phyloP scores from a whole-genome alignment of 92 coral and sea anemone genomes.

The Micromussa lordhowensis region DNA sequence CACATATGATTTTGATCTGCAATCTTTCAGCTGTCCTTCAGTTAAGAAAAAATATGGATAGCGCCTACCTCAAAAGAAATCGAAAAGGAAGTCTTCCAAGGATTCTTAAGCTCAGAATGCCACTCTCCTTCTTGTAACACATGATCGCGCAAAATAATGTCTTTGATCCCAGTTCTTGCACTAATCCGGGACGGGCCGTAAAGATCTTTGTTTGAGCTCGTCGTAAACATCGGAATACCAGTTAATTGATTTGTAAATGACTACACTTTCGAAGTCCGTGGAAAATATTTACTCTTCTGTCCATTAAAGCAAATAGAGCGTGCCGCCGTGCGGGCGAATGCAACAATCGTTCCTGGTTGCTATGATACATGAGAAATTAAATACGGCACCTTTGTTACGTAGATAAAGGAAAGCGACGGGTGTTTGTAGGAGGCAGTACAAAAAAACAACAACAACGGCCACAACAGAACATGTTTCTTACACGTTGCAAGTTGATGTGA shows the following conservation, averaged over 20 bases:
- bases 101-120: constrained; percentile 42
- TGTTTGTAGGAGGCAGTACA: neutral
- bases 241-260: constrained; percentile 17
- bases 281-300: constrained; percentile 14
- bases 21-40: neutral
- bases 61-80: constrained; percentile 71
- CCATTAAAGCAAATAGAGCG: constrained; percentile 12
- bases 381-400: neutral
- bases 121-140: constrained; percentile 84
- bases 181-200: constrained; percentile 85
- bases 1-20: neutral
- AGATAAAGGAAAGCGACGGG: neutral
- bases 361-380: constrained; percentile 12
- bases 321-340: constrained; percentile 15
- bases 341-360: constrained; percentile 20
- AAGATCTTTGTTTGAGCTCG: constrained; percentile 52
- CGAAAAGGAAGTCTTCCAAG: constrained; percentile 78
- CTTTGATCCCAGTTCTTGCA: constrained; percentile 78
- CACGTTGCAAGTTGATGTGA: neutral
- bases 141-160: constrained; percentile 68
- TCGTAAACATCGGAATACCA: constrained; percentile 13
- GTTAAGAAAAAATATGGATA: neutral
- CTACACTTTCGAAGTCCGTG: neutral
- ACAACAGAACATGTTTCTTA: neutral
- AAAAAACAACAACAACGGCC: neutral